Conservation (phyloP, 2,797 vertebrate genomes). For the Pelobates cultripes region DNA sequence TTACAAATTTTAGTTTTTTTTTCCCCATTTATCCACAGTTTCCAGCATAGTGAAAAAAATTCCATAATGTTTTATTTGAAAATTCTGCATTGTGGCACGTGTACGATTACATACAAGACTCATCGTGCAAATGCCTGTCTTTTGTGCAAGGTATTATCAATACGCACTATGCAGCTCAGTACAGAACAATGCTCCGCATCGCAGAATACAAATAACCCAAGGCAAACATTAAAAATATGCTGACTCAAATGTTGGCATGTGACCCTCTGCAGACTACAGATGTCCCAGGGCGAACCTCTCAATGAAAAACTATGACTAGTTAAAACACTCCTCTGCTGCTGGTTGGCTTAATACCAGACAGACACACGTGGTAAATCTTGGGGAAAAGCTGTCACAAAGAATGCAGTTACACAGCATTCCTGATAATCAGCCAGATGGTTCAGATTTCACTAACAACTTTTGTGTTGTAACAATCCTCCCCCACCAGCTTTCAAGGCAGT, state of each 20-base stretch:
- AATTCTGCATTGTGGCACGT: no score
- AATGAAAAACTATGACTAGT: constrained; percentile 59
- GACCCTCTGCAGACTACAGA: constrained; percentile 58
- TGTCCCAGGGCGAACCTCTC: constrained; percentile 31
- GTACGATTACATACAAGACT: no score
- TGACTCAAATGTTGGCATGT: constrained; percentile 45
- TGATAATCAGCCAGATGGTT: constrained; percentile 64
- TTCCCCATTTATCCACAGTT: no score
- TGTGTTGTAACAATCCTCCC: constrained; percentile 48
- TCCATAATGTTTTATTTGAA: no score
- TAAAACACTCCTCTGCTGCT: constrained; percentile 62
- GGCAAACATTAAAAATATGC: constrained; percentile 53
- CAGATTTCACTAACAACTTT: constrained; percentile 67
- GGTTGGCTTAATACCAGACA: constrained; percentile 65
- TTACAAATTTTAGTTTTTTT: no score
- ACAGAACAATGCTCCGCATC: background rate
- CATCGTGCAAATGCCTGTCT: no score
- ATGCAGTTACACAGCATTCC: constrained; percentile 72
- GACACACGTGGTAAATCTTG: constrained; percentile 67
- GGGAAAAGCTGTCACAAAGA: constrained; percentile 69
- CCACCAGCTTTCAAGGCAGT: constrained; percentile 12
- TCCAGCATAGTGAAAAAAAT: no score
- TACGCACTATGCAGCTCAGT: background rate
- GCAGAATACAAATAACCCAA: constrained; percentile 26
- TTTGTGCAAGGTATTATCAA: no score